A percentile compares a stretch with the other conserved stretches of the same genome.
phyloP scores from a whole-genome alignment of 2,888 invertebrate species.

The Meiosimyza decipiens region DNA sequence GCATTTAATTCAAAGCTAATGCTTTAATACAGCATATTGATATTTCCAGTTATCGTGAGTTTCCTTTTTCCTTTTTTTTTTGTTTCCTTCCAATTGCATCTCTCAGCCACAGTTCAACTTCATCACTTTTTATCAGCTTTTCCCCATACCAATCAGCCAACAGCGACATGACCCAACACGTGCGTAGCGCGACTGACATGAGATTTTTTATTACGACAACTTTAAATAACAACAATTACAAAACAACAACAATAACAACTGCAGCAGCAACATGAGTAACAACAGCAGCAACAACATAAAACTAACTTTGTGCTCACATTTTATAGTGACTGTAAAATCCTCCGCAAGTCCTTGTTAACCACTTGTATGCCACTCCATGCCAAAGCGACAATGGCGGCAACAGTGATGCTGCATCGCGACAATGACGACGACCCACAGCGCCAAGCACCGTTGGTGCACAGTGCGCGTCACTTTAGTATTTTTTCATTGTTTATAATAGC shows the following conservation, averaged over 20 bases:
- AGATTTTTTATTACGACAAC: slow-evolving; percentile 16
- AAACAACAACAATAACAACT: neutral
- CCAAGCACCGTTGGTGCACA: neutral
- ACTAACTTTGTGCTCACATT: slow-evolving; percentile 34
- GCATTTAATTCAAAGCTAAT: too few species aligned
- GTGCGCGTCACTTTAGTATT: slow-evolving; percentile 15
- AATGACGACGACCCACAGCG: slow-evolving; percentile 2
- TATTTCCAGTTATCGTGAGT: too few species aligned
- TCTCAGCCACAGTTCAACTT: too few species aligned
- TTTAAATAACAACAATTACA: neutral
- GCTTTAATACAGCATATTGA: too few species aligned
- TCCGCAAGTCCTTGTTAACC: slow-evolving; percentile 36
- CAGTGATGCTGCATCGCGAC: neutral
- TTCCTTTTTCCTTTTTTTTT: too few species aligned
- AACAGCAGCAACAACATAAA: slow-evolving; percentile 13
- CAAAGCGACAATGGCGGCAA: neutral
- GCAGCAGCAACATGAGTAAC: neutral
- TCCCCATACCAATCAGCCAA: too few species aligned
- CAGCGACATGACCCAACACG: neutral
- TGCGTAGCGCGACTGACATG: slow-evolving; percentile 13
- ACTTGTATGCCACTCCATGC: slow-evolving; percentile 26
- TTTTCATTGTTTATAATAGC: slow-evolving; percentile 28
- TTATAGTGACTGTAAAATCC: slow-evolving; percentile 30
- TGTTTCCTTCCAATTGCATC: too few species aligned
- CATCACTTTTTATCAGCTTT: too few species aligned